A percentile compares a stretch with the other conserved stretches of the same genome.
phyloP scores from a whole-genome alignment of 2,888 invertebrate species.

The Macrosiphum euphorbiae region DNA sequence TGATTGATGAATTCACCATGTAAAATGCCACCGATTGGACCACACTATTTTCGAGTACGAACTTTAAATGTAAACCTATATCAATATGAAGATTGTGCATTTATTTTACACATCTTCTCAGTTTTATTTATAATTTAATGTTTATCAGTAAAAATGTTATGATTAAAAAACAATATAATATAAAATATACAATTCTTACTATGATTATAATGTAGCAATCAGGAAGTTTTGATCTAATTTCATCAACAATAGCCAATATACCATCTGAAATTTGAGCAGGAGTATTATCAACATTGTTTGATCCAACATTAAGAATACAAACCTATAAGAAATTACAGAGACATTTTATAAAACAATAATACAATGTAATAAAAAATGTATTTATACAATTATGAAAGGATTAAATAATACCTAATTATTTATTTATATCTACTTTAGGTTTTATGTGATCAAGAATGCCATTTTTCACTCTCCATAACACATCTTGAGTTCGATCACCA shows the following conservation, averaged over 20 bases:
- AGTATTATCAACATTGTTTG: conserved; percentile 85
- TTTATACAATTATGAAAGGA: background rate
- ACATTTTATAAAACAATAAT: background rate
- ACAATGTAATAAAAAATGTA: background rate
- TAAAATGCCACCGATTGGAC: background rate
- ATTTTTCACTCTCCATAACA: conserved; percentile 91
- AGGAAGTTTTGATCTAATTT: conserved; percentile 41
- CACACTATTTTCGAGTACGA: background rate
- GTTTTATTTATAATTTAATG: background rate
- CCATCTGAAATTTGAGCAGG: conserved; percentile 86
- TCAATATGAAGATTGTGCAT: background rate
- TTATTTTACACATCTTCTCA: background rate
- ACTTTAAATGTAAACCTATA: background rate
- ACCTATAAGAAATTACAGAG: conserved; percentile 74
- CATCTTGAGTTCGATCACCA: conserved; percentile 88
- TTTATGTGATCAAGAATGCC: conserved; percentile 90
- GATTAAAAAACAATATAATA: background rate
- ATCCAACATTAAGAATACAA: conserved; percentile 88
- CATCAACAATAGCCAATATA: conserved; percentile 78
- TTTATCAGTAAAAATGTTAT: background rate
- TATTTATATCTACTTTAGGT: conserved; percentile 79
- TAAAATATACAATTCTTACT: conserved; percentile 22
- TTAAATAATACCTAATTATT: background rate
- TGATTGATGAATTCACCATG: background rate
- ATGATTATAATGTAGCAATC: conserved; percentile 54